These are phyloP conservation scores for Drosophila auraria DNA, from an alignment of 1,140 invertebrate species.

Conservation along the genomic window DNA sequence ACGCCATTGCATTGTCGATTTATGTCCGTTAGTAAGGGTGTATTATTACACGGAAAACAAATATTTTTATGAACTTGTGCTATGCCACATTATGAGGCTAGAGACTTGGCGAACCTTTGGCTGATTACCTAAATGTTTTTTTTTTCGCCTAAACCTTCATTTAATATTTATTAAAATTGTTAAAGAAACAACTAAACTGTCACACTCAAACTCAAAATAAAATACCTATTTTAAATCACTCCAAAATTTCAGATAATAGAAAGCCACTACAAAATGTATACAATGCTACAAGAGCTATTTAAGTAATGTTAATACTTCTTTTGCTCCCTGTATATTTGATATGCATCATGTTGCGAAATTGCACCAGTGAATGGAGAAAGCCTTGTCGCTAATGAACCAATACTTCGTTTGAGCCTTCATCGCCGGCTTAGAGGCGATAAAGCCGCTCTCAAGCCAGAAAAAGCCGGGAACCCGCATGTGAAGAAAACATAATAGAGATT, in stretches of 20 bases:
- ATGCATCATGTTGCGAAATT: conserved; percentile 53
- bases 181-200: too few relatives aligned
- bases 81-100: too few relatives aligned
- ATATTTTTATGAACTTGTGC: too few relatives aligned
- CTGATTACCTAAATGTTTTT: too few relatives aligned
- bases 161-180: too few relatives aligned
- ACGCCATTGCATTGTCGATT: conserved; percentile 56
- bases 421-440: conserved; percentile 1
- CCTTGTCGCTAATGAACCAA: conserved; percentile 21
- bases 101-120: too few relatives aligned
- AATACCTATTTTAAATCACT: too few relatives aligned
- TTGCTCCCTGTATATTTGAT: conserved; percentile 8
- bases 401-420: conserved; percentile 7
- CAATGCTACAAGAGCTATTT: too few relatives aligned
- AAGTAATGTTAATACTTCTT: too few relatives aligned
- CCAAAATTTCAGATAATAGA: too few relatives aligned
- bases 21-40: conserved; percentile 3
- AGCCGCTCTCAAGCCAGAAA: conserved; percentile 8
- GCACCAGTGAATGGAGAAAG: conserved; percentile 21
- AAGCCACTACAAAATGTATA: too few relatives aligned
- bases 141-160: neutral
- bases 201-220: too few relatives aligned
- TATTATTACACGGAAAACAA: conserved; percentile 4
- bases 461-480: neutral
- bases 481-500: conserved; percentile 16